phyloP scores from a whole-genome alignment of 2,797 vertebrate species.

The Malacoctenus gilli region DNA sequence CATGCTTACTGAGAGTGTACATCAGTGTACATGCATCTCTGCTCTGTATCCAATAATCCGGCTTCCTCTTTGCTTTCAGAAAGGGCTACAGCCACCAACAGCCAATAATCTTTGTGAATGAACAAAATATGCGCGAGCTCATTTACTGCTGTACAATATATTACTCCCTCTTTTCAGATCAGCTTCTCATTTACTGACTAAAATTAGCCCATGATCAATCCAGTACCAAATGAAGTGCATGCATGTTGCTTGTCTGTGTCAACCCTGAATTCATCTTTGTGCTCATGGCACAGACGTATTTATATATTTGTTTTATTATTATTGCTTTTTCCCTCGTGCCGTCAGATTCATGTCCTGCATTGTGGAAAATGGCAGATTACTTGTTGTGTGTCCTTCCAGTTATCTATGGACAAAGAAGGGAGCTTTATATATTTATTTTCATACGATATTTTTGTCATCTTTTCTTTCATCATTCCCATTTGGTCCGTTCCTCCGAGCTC shows the following conservation, averaged over 20 bases:
- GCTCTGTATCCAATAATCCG: slow-evolving; percentile 34
- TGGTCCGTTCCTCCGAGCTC: slow-evolving; percentile 5
- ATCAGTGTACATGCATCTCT: slow-evolving; percentile 70
- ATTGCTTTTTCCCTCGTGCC: slow-evolving; percentile 27
- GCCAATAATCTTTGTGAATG: slow-evolving; percentile 50
- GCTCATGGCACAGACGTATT: slow-evolving; percentile 33
- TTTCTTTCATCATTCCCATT: slow-evolving; percentile 41
- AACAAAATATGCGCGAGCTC: slow-evolving; percentile 43
- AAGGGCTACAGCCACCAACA: slow-evolving; percentile 62
- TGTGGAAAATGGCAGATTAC: slow-evolving; percentile 29
- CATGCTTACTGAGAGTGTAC: slow-evolving; percentile 78
- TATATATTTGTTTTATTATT: slow-evolving; percentile 24
- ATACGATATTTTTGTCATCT: slow-evolving; percentile 36
- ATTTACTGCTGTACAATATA: slow-evolving; percentile 37
- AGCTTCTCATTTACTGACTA: slow-evolving; percentile 30
- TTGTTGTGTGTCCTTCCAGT: slow-evolving; percentile 7
- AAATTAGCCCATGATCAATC: slow-evolving; percentile 27
- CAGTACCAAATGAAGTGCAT: slow-evolving; percentile 64
- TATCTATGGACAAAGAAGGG: slow-evolving; percentile 36
- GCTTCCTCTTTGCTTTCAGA: slow-evolving; percentile 38
- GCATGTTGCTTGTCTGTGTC: slow-evolving; percentile 57
- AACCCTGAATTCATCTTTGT: slow-evolving; percentile 42
- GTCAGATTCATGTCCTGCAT: slow-evolving; percentile 33
- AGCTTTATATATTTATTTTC: slow-evolving; percentile 59
- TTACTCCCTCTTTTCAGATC: slow-evolving; percentile 41